Conservation (phyloP, 2,113 vertebrate species). For the Cichladusa arquata region DNA sequence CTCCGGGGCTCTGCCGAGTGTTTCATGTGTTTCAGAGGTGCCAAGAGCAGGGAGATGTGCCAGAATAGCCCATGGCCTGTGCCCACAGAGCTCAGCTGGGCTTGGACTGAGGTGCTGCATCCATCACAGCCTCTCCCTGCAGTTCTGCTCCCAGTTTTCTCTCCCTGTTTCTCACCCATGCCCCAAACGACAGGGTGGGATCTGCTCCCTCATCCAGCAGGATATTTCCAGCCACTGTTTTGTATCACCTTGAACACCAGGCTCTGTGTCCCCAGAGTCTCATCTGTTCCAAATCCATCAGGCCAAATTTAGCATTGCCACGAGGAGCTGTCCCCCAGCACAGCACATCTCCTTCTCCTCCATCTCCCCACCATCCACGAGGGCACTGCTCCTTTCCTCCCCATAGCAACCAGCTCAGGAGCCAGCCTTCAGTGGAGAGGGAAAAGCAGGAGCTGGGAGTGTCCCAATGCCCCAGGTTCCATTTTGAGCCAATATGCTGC, state of each 20-base stretch:
- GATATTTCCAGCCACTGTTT: neutral
- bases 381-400: neutral
- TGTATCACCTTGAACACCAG: neutral
- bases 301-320: neutral
- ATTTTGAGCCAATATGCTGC: neutral
- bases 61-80: neutral
- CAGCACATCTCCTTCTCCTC: neutral
- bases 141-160: neutral
- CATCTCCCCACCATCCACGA: neutral
- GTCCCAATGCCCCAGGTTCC: neutral
- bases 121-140: neutral
- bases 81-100: neutral
- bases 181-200: fast-evolving
- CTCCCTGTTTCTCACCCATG: fast-evolving
- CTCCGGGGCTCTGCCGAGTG: neutral
- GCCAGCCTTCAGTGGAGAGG: neutral
- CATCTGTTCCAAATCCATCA: neutral
- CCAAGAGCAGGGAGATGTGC: neutral
- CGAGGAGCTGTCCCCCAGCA: fast-evolving
- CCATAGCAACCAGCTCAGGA: neutral
- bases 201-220: neutral
- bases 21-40: neutral
- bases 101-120: neutral
- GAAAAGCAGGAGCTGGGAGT: neutral
- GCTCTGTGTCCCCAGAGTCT: neutral